phyloP scores from a whole-genome alignment of 2,888 invertebrate species.

The Chrysodeixis includens region DNA sequence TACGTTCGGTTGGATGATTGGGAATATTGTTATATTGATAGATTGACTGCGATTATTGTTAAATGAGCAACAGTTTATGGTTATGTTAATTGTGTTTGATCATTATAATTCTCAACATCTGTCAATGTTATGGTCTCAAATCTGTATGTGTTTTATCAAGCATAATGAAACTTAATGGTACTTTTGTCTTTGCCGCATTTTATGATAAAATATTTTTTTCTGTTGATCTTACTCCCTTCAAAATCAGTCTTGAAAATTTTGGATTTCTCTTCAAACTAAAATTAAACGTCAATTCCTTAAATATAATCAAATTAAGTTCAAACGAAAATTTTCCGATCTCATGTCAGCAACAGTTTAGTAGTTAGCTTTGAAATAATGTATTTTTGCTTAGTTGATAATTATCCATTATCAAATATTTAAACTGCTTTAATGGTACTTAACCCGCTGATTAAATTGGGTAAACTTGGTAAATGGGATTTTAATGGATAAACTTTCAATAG shows the following conservation, averaged over 20 bases:
- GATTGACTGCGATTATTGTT: neutral
- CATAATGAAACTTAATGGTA: no score
- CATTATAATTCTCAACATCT: no score
- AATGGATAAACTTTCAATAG: conserved; percentile 66
- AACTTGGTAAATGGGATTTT: conserved; percentile 66
- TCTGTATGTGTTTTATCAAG: no score
- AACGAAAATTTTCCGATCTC: neutral
- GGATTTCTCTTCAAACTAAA: neutral
- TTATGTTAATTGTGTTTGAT: neutral
- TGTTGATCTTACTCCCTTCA: no score
- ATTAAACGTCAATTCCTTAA: neutral
- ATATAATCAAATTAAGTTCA: conserved; percentile 1
- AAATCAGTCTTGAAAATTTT: neutral
- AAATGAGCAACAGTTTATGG: conserved; percentile 1
- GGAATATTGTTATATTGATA: neutral
- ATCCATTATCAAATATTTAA: conserved; percentile 63
- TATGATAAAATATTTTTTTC: no score
- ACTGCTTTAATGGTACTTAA: conserved; percentile 58
- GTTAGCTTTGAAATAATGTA: conserved; percentile 28
- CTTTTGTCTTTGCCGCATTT: no score
- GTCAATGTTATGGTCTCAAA: no score
- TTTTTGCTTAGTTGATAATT: conserved; percentile 54
- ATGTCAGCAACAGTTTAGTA: neutral
- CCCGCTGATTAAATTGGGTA: conserved; percentile 60
- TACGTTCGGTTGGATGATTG: conserved; percentile 1